Evolutionary conservation across 2,888 invertebrate species (phyloP).

Genomic region (Orthonevra nobilis): DNA sequence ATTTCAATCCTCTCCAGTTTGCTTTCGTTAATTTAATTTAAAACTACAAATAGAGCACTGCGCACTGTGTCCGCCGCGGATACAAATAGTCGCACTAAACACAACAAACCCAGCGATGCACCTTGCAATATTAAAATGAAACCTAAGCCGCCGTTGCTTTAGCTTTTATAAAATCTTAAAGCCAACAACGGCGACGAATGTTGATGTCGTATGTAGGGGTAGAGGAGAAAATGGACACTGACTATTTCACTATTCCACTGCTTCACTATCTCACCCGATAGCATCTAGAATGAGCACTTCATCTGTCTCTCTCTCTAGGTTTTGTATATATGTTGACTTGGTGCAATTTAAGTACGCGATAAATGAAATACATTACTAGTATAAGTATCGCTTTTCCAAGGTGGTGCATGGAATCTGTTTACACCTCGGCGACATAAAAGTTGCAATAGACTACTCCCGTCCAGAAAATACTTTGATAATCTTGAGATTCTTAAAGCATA

Average conservation of each 20-base stretch:
- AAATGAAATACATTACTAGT: too few species aligned
- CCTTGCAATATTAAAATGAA: slow-evolving; percentile 71
- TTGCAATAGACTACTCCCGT: background rate
- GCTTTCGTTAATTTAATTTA: slow-evolving; percentile 54
- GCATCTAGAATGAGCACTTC: too few species aligned
- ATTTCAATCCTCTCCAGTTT: slow-evolving; percentile 22
- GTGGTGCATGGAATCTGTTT: slow-evolving; percentile 39
- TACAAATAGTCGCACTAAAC: slow-evolving; percentile 42
- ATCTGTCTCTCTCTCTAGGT: slow-evolving; percentile 3
- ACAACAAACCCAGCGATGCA: slow-evolving; percentile 67
- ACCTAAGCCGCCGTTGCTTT: slow-evolving; percentile 63
- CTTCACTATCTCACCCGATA: background rate
- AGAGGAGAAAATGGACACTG: slow-evolving; percentile 46
- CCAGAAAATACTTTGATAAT: too few species aligned
- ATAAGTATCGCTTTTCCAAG: slow-evolving; percentile 30
- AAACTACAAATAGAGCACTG: slow-evolving; percentile 42
- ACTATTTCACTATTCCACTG: slow-evolving; percentile 54
- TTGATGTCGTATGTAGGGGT: slow-evolving; percentile 42
- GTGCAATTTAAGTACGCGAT: slow-evolving; percentile 47
- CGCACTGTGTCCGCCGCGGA: slow-evolving; percentile 43
- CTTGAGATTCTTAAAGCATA: too few species aligned
- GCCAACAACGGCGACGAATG: slow-evolving; percentile 15
- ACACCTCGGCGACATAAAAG: slow-evolving; percentile 1
- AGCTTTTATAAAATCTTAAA: slow-evolving; percentile 69
- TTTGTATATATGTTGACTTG: too few species aligned